Evolutionary conservation across 2,888 invertebrate genomes (phyloP).

Genomic region (Hermaeophaga mercurialis): DNA sequence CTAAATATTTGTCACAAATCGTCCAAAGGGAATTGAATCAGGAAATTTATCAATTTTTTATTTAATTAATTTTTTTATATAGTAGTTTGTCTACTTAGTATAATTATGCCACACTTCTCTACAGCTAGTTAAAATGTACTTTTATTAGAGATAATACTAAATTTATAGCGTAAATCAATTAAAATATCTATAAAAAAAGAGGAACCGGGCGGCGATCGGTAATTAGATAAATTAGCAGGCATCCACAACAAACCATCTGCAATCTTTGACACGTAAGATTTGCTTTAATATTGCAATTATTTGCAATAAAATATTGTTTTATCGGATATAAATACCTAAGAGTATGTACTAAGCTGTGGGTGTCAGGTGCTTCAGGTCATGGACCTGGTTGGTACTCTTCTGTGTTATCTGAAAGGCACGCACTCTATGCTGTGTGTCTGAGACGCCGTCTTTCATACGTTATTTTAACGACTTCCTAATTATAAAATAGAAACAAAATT

Average conservation of each 20-base stretch:
- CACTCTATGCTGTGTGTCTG: conserved; percentile 38
- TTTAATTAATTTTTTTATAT: too few species aligned
- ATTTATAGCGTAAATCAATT: too few species aligned
- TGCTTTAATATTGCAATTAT: conserved; percentile 55
- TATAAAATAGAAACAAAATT: conserved; percentile 14
- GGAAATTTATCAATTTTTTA: too few species aligned
- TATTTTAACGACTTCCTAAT: conserved; percentile 44
- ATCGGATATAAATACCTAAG: conserved; percentile 56
- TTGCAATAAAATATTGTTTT: conserved; percentile 57
- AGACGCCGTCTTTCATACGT: conserved; percentile 39
- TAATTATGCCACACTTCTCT: too few species aligned
- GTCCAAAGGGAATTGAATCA: too few species aligned
- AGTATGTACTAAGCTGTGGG: conserved; percentile 51
- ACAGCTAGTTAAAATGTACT: too few species aligned
- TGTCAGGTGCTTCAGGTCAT: conserved; percentile 58
- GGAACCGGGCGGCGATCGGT: conserved; percentile 39
- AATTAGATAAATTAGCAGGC: conserved; percentile 44
- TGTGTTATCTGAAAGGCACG: conserved; percentile 41
- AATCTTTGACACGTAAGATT: conserved; percentile 49
- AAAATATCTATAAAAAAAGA: too few species aligned
- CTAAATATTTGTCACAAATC: too few species aligned
- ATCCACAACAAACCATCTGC: conserved; percentile 38
- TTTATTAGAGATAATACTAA: too few species aligned
- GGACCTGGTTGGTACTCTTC: conserved; percentile 45
- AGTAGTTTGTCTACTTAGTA: too few species aligned